A percentile compares a stretch with the other conserved stretches of the same genome.
These are phyloP conservation scores for Thymelicus sylvestris DNA, from an alignment of 2,888 invertebrate species.

Conservation along the genomic window DNA sequence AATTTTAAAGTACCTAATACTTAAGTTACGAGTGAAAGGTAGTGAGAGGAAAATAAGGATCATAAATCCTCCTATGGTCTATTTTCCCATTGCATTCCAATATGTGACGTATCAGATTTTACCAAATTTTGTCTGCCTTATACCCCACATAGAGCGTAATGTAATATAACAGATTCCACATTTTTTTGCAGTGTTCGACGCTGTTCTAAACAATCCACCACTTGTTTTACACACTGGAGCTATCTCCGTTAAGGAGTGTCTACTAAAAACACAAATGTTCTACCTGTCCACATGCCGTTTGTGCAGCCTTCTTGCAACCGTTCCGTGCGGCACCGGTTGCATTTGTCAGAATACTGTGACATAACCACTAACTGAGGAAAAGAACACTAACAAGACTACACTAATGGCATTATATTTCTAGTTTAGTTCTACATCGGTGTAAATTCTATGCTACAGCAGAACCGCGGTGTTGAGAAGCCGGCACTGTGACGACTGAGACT, in stretches of 20 bases:
- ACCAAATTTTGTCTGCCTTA: too few relatives aligned
- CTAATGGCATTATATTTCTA: constrained; percentile 30
- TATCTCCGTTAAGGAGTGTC: not conserved
- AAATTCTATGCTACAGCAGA: not conserved
- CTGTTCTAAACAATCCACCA: too few relatives aligned
- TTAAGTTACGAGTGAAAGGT: too few relatives aligned
- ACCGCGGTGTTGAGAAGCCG: constrained; percentile 14
- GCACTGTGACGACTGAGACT: constrained; percentile 6
- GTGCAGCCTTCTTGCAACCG: constrained; percentile 11
- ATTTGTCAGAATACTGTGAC: constrained; percentile 12
- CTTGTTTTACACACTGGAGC: too few relatives aligned
- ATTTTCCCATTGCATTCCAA: too few relatives aligned
- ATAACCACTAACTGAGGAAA: constrained; percentile 17
- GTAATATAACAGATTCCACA: too few relatives aligned
- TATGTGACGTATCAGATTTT: too few relatives aligned
- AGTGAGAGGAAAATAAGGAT: too few relatives aligned
- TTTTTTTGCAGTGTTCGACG: too few relatives aligned
- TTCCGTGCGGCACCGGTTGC: constrained; percentile 13
- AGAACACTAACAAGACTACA: constrained; percentile 29
- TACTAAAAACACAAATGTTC: not conserved
- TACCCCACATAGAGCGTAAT: too few relatives aligned
- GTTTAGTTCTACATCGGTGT: not conserved
- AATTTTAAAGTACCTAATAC: too few relatives aligned
- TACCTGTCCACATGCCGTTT: constrained; percentile 22
- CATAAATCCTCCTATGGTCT: too few relatives aligned